Conservation (phyloP, 1,140 invertebrate species). For the Stratiolaelaps scimitus region DNA sequence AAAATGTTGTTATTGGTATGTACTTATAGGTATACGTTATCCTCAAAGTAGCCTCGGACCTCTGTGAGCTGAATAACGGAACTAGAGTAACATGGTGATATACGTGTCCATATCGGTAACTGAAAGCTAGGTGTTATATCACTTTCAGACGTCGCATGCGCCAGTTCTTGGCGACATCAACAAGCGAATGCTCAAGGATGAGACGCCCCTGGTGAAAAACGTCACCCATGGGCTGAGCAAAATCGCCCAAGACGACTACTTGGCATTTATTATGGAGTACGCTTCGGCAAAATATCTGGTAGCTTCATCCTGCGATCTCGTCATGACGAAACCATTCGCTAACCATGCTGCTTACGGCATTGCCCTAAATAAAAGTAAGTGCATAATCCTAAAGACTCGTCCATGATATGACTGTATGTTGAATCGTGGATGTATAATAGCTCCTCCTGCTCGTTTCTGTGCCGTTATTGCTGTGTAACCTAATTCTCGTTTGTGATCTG, state of each 20-base stretch:
- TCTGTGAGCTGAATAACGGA: too few species aligned
- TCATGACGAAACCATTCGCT: slow-evolving; percentile 12
- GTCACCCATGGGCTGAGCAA: not conserved
- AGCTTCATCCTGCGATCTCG: slow-evolving; percentile 14
- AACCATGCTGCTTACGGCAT: slow-evolving; percentile 16
- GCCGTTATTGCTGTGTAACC: too few species aligned
- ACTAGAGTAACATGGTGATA: too few species aligned
- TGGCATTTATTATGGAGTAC: slow-evolving; percentile 16
- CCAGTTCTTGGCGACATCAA: slow-evolving; percentile 19
- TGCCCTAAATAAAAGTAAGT: slow-evolving; percentile 19
- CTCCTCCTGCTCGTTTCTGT: too few species aligned
- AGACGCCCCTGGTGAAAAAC: slow-evolving; percentile 4
- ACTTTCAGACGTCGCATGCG: slow-evolving; percentile 12
- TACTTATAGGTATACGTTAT: too few species aligned
- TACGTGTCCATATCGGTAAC: too few species aligned
- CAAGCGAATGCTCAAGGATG: slow-evolving; percentile 13
- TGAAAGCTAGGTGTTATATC: not conserved
- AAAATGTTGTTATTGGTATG: too few species aligned
- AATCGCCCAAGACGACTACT: not conserved
- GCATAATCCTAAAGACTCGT: too few species aligned
- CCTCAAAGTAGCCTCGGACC: too few species aligned
- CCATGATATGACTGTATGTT: too few species aligned
- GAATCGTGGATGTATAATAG: too few species aligned
- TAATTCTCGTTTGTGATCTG: too few species aligned
- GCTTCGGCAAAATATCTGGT: slow-evolving; percentile 19